These are phyloP conservation scores for Lysandra coridon DNA, from an alignment of 2,888 invertebrate species.

Conservation along the genomic window DNA sequence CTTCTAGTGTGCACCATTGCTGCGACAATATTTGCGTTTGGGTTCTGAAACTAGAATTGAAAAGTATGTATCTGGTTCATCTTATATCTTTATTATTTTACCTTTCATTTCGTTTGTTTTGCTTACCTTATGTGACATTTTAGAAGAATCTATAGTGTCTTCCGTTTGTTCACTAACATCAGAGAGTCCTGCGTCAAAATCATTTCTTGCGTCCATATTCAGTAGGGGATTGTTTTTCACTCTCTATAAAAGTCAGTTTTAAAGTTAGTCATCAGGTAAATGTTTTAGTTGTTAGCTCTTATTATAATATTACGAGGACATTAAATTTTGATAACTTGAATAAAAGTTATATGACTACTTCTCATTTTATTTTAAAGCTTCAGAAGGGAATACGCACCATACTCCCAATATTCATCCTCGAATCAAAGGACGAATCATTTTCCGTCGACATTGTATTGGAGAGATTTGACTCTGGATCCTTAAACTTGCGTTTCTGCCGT, in stretches of 20 bases:
- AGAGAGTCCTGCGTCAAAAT: conserved; percentile 66
- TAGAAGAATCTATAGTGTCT: conserved; percentile 62
- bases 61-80: neutral
- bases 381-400: conserved; percentile 55
- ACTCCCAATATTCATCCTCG: conserved; percentile 69
- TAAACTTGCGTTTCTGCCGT: conserved; percentile 80
- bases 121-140: conserved; percentile 58
- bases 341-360: too few species aligned
- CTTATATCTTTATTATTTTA: neutral
- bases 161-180: conserved; percentile 69
- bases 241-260: conserved; percentile 52
- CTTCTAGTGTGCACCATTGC: conserved; percentile 70
- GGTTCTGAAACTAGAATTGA: conserved; percentile 62
- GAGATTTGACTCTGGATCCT: conserved; percentile 65
- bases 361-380: neutral
- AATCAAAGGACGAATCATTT: conserved; percentile 62
- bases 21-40: conserved; percentile 63
- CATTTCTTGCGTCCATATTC: conserved; percentile 58
- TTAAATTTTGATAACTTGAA: neutral
- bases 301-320: too few species aligned
- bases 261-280: neutral
- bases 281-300: too few species aligned
- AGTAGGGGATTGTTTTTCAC: conserved; percentile 71
- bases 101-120: neutral
- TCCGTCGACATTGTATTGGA: conserved; percentile 61